Evolutionary conservation across 2,888 invertebrate genomes (phyloP), one percentile per base, ranked within the genome.

Genomic region (Ptilodon capucinus): DNA sequence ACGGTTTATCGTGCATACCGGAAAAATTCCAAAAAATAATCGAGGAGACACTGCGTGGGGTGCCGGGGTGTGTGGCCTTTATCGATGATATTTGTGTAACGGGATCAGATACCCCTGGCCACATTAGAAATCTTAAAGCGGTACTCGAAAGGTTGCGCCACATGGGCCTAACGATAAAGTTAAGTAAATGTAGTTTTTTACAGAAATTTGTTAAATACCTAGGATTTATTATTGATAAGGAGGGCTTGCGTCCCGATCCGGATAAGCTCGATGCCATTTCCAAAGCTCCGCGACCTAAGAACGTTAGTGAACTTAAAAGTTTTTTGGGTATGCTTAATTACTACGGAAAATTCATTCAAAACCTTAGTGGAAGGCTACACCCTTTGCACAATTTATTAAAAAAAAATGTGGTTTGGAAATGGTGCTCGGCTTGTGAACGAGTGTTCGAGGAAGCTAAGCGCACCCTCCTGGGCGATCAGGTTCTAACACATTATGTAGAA

Each of bases 181-280:
- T 51, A 38, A 46, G 50, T n/a, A 64, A 63, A 40, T 68, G 63
- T 52, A 39, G 16, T 1, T 68, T 68, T 41, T 49, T 65, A 7
- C 51, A 62, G 44, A 30, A 52, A 4, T 51, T 46, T 35, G 57
- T 62, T 0, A 57, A 44, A 4, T 65, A 65, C 41, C 35, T 62
- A 18, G 67, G 59, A 2, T 48, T 40, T 35, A 48, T 48, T 32
- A 48, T 48, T 13, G 40, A 48, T 44, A 43, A 40, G 21, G 2
- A 36, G 3, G 60, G 58, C 1, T 46, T 61, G 38, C 46, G 25
- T 9, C 46, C 54, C 0, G 54, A 59, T 21, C 40, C 38, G 0
- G 21, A 9, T 0, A 51, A 48, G 28, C 18, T 57, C 4, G 36
- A 38, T 1, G 46, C 52, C 0, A 49, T 51, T 19, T 45, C 50